Evolutionary conservation across 2,888 invertebrate genomes (phyloP), one percentile per base, ranked within the genome.

Genomic region (Holacanthella duospinosa): DNA sequence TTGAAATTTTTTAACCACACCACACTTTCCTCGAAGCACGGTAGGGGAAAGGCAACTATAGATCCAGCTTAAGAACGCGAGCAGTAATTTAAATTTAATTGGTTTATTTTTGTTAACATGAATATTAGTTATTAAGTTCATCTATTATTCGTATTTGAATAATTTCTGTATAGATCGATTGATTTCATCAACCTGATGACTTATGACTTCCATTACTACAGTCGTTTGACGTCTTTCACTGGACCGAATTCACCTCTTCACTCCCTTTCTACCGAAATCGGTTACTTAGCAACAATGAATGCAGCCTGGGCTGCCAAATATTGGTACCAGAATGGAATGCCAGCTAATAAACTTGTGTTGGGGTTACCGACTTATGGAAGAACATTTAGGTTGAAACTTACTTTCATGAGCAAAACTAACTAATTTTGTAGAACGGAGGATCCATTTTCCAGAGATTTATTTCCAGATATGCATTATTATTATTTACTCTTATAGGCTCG

Each of bases 111-210:
- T 25, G 55, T 57, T 43, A 36, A 25, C 29, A 59, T 43, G 26
- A 55, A 55, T 16, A n/a, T 16, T 36, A 36, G 16, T 16, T 16
- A 9, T 36, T 36, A 36, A 36, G 36, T 16, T 36, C 36, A 36
- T 36, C 16, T 36, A n/a, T 36, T 36, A 36, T 36, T 36, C 16
- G n/a, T n/a, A n/a, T n/a, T n/a, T n/a, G n/a, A n/a, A n/a, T n/a
- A n/a, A n/a, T n/a, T n/a, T n/a, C n/a, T n/a, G n/a, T 77, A 62
- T 74, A 86, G 85, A 59, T 81, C 87, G 75, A 84, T 86, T 0
- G 93, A 93, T 77, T 90, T 84, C 79, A 83, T 91, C 0, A 92
- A 90, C 76, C 75, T 94, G n/a, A 93, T 93, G 93, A 83, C 88
- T 0, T 94, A 94, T 75, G 93, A 94, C 76, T 93, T 85, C 75